A percentile compares a stretch with the other conserved stretches of the same genome.
These are phyloP conservation scores for Calliphora vomitoria DNA, from an alignment of 2,888 invertebrate genomes.

Conservation along the genomic window DNA sequence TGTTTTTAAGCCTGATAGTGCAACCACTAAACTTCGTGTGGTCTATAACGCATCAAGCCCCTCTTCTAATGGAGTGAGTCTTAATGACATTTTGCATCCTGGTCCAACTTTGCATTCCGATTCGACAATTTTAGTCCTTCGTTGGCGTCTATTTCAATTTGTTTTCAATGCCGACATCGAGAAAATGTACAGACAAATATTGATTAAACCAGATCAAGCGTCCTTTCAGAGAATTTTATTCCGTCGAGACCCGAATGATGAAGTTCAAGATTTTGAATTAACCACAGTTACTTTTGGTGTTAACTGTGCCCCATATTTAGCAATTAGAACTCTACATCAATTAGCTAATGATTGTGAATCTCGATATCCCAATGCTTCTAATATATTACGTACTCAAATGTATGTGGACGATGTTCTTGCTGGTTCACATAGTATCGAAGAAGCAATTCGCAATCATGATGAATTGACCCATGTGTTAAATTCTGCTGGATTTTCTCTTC, in stretches of 20 bases:
- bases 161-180: no score
- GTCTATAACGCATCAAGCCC: slow-evolving; percentile 32
- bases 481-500: slow-evolving; percentile 39
- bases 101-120: slow-evolving; percentile 5
- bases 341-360: background rate
- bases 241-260: slow-evolving; percentile 3
- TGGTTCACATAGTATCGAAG: background rate
- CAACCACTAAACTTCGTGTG: slow-evolving; percentile 20
- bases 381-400: slow-evolving; percentile 15
- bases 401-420: slow-evolving; percentile 30
- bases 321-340: background rate
- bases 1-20: slow-evolving; percentile 10
- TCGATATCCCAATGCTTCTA: background rate
- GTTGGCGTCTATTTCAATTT: slow-evolving; percentile 25
- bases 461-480: background rate
- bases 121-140: background rate
- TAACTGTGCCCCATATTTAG: slow-evolving; percentile 10
- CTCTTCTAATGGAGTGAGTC: slow-evolving; percentile 14
- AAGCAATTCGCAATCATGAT: background rate
- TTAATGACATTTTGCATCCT: background rate
- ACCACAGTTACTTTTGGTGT: slow-evolving; percentile 2
- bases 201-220: no score
- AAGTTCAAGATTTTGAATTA: background rate
- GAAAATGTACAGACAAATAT: no score
- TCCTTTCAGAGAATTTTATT: slow-evolving; percentile 13